These are phyloP conservation scores for Ylistrum balloti DNA, from an alignment of 1,140 invertebrate genomes.

Conservation along the genomic window DNA sequence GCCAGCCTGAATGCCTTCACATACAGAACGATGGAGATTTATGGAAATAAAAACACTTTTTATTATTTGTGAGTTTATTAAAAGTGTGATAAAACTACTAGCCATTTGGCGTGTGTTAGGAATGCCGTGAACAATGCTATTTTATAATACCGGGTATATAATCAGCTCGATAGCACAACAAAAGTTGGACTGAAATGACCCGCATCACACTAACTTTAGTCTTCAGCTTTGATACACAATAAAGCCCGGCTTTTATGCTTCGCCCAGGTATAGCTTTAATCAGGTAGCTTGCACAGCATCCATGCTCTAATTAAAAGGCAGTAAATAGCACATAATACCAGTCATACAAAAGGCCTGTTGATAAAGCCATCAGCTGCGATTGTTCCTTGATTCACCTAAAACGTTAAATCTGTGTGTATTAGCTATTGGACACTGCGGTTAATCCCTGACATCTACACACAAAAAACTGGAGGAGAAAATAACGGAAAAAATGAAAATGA, in stretches of 20 bases:
- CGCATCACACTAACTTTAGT: constrained; percentile 33
- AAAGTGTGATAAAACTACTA: constrained; percentile 35
- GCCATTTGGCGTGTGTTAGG: neutral
- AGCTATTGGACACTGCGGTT: neutral
- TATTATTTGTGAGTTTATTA: constrained; percentile 32
- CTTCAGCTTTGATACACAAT: constrained; percentile 28
- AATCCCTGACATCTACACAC: neutral
- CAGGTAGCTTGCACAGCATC: constrained; percentile 14
- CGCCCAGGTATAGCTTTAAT: constrained; percentile 32
- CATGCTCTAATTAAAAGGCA: constrained; percentile 32
- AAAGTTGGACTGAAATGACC: constrained; percentile 38
- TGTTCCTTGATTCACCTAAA: constrained; percentile 20
- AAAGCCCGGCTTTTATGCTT: neutral
- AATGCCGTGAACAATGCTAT: constrained; percentile 25
- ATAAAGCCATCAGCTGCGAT: neutral
- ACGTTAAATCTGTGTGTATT: constrained; percentile 26
- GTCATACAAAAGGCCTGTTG: neutral
- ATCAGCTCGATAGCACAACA: neutral
- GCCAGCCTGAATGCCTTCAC: neutral
- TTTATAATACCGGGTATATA: neutral
- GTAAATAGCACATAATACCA: constrained; percentile 23
- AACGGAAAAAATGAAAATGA: constrained; percentile 24
- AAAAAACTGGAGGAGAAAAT: neutral
- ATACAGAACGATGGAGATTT: constrained; percentile 33
- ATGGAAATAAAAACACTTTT: constrained; percentile 40